phyloP scores from a whole-genome alignment of 2,797 vertebrate genomes.

The Neomorphus geoffroyi region DNA sequence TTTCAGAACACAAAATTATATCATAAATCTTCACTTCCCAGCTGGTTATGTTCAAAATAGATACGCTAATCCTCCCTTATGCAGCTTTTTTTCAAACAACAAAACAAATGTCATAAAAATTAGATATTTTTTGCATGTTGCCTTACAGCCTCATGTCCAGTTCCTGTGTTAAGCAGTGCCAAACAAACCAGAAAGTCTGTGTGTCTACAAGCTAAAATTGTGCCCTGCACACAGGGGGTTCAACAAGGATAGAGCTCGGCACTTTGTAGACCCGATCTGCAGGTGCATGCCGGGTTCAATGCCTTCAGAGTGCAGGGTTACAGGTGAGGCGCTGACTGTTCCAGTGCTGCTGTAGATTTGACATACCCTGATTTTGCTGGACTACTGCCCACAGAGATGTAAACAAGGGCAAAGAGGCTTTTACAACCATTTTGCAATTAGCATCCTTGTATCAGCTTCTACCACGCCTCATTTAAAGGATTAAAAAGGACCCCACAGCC shows the following conservation, averaged over 20 bases:
- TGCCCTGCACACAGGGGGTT: background rate
- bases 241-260: background rate
- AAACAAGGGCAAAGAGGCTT: background rate
- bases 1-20: background rate
- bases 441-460: background rate
- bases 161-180: background rate
- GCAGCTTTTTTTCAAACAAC: background rate
- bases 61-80: background rate
- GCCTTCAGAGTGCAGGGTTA: background rate
- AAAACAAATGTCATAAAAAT: background rate
- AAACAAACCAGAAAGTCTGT: background rate
- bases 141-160: background rate
- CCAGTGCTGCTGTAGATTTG: background rate
- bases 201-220: background rate
- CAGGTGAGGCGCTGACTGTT: background rate
- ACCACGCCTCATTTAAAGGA: background rate
- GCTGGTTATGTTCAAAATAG: background rate
- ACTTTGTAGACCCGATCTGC: rapidly evolving
- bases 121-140: background rate
- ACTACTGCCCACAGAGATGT: background rate
- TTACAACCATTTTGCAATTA: background rate
- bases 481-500: background rate
- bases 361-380: background rate
- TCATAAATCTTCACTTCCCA: background rate
- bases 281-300: background rate